Conservation (phyloP, 2,113 vertebrate species). For the Dissostichus mawsoni region DNA sequence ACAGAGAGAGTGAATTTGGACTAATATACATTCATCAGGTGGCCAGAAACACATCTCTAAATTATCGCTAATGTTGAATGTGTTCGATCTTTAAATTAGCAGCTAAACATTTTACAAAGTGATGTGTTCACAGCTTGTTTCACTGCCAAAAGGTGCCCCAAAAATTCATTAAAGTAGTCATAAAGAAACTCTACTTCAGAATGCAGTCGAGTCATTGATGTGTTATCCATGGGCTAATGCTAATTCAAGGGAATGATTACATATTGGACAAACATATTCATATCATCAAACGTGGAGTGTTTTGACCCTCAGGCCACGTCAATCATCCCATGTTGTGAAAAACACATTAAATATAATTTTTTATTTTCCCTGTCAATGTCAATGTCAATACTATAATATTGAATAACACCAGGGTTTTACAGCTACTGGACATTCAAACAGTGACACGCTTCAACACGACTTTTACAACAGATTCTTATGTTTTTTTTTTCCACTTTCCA, state of each 20-base stretch:
- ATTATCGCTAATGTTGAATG: neutral
- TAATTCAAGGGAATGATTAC: slow-evolving; percentile 5
- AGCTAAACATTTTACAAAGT: neutral
- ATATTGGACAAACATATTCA: slow-evolving; percentile 10
- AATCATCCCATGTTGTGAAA: slow-evolving; percentile 9
- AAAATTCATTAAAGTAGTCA: neutral
- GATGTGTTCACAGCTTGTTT: neutral
- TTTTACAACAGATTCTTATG: slow-evolving; percentile 36
- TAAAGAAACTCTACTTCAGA: neutral
- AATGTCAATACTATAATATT: slow-evolving; percentile 6
- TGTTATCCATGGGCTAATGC: neutral
- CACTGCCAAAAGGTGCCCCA: neutral
- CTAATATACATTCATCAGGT: no score
- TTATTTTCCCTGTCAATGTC: slow-evolving; percentile 29
- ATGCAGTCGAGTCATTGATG: neutral
- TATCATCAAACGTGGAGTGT: slow-evolving; percentile 14
- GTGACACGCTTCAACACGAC: slow-evolving; percentile 12
- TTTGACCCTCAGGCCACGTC: slow-evolving; percentile 13
- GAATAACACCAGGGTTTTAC: slow-evolving; percentile 5
- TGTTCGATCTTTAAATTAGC: neutral
- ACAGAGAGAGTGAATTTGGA: no score
- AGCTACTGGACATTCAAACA: slow-evolving; percentile 6
- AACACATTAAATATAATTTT: slow-evolving; percentile 37
- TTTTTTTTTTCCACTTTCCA: slow-evolving; percentile 63
- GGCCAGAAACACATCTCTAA: neutral